phyloP scores from a whole-genome alignment of 2,113 vertebrate species.

The Grus americana region DNA sequence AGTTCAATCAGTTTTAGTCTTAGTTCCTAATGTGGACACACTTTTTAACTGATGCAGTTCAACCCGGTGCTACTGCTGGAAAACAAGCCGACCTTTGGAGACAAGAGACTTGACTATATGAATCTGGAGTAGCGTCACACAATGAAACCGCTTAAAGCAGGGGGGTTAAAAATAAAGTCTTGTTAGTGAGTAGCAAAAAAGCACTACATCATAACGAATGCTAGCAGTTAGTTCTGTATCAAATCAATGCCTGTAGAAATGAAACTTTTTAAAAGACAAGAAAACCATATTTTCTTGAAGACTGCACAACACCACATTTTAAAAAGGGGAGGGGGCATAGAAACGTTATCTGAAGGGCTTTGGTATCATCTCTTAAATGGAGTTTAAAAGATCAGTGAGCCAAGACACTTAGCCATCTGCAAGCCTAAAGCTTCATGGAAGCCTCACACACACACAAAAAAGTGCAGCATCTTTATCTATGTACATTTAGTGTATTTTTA shows the following conservation, averaged over 20 bases:
- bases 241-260: not conserved
- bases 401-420: not conserved
- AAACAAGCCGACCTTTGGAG: not conserved
- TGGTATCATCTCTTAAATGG: not conserved
- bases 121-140: not conserved
- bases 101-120: not conserved
- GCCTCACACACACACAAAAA: not conserved
- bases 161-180: not conserved
- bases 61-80: not conserved
- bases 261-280: not conserved
- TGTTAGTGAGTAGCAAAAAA: not conserved
- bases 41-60: not conserved
- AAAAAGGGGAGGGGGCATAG: not conserved
- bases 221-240: not conserved
- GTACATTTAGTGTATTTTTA: not conserved
- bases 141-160: not conserved
- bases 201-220: not conserved
- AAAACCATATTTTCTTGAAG: not conserved
- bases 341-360: not conserved
- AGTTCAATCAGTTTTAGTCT: not conserved
- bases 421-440: not conserved
- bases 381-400: not conserved
- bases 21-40: not conserved
- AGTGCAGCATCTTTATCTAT: not conserved
- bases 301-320: not conserved